phyloP scores from a whole-genome alignment of 2,888 invertebrate species.

The Epinotia bilunana region DNA sequence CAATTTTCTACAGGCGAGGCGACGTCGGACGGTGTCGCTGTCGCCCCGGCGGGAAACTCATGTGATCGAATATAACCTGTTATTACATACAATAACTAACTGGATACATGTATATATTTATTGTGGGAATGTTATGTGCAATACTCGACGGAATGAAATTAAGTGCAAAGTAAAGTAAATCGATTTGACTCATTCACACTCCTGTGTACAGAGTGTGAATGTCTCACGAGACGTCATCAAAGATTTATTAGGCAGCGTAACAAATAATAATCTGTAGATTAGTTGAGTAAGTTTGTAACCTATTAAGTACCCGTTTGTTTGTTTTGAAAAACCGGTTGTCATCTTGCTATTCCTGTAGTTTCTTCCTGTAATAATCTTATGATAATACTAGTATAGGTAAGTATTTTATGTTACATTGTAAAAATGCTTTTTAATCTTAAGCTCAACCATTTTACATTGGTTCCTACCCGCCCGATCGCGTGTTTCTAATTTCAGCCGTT shows the following conservation, averaged over 20 bases:
- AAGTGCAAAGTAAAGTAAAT: conserved; percentile 57
- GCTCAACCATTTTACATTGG: conserved; percentile 57
- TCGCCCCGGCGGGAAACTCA: conserved; percentile 46
- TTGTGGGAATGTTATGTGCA: conserved; percentile 70
- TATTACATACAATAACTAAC: conserved; percentile 56
- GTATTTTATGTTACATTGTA: conserved; percentile 48
- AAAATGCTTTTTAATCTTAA: conserved; percentile 54
- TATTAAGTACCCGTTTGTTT: conserved; percentile 58
- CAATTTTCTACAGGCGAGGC: conserved; percentile 50
- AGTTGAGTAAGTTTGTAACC: conserved; percentile 54
- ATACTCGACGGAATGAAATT: conserved; percentile 63
- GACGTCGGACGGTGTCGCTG: conserved; percentile 28
- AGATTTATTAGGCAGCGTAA: conserved; percentile 59
- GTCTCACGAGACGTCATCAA: conserved; percentile 54
- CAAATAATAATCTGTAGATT: conserved; percentile 56
- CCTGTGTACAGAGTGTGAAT: conserved; percentile 58
- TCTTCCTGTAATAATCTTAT: conserved; percentile 70
- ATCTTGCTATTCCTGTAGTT: conserved; percentile 67
- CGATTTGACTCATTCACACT: conserved; percentile 59
- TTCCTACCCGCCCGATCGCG: conserved; percentile 45
- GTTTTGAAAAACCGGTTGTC: conserved; percentile 55
- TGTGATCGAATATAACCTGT: conserved; percentile 42
- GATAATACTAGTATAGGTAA: conserved; percentile 62
- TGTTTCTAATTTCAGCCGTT: conserved; percentile 47
- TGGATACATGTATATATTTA: conserved; percentile 65